Evolutionary conservation across 1,140 invertebrate species (phyloP), one percentile per base, ranked within the genome.

Genomic region (Drosophila sulfurigaster): DNA sequence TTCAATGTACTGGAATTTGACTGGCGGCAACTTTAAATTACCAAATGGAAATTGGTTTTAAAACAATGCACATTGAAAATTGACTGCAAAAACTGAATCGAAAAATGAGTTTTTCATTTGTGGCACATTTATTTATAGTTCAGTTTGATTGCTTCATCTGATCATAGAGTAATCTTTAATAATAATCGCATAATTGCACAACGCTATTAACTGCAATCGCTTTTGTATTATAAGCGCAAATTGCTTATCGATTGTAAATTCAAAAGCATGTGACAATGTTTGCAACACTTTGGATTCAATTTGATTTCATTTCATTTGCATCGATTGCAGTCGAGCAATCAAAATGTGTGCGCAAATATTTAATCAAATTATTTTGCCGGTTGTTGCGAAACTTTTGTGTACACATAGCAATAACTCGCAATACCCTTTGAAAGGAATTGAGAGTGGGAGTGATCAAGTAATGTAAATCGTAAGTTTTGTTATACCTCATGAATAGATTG

Each of bases 1-100:
- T 69, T 74, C 57, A 62, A 58, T 71, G 13, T 30, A 48, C 65
- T 69, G 16, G 63, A 58, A 67, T 68, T 68, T 60, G 56, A 73
- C 64, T 45, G 58, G 41, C 49, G 28, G 38, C 67, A 63, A 70
- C 52, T 64, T 52, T 51, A 60, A 69, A 54, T 54, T 54, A 13
- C 51, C 51, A 54, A 54, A 54, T 35, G 51, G 6, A 54, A 25
- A 54, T 54, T 54, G 28, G 16, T 54, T 3, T 54, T 25, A 54
- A 25, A 54, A 57, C 30, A 57, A 57, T 38, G 54, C 13, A n/a
- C 6, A 16, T 11, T 6, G 35, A 41, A 38, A 56, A 15, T 56
- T 38, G n/a, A 13, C 4, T 7, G 8, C 15, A 38, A 54, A 54
- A 54, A 28, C 3, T n/a, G 6, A 46, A 51, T 0, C 5, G 6